Conservation (phyloP, 2,113 vertebrate species). For the Odocoileus hemionus region DNA sequence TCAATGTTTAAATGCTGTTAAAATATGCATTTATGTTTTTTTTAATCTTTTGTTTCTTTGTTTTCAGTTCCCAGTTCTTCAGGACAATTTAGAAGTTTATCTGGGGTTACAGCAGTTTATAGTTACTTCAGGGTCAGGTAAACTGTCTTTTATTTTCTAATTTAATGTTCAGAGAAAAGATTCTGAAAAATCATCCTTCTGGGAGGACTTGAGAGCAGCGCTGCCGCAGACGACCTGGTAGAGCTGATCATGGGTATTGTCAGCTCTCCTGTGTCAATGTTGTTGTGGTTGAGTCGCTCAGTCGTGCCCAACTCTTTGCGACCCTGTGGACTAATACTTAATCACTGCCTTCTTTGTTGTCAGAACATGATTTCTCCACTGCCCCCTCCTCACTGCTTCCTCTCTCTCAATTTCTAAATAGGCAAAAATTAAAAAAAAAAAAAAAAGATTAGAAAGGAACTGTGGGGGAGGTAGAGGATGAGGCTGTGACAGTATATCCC, state of each 20-base stretch:
- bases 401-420: neutral
- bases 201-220: neutral
- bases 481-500: neutral
- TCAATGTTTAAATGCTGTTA: constrained; percentile 40
- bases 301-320: too few species aligned
- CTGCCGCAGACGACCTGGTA: too few species aligned
- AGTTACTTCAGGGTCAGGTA: constrained; percentile 92
- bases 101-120: constrained; percentile 96
- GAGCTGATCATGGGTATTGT: too few species aligned
- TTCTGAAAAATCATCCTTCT: neutral
- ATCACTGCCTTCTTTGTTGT: neutral
- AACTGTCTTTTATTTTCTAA: constrained; percentile 66
- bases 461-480: neutral
- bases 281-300: too few species aligned
- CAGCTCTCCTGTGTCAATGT: too few species aligned
- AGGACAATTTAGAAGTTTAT: constrained; percentile 97
- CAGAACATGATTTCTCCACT: neutral
- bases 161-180: constrained; percentile 15
- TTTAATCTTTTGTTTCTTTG: constrained; percentile 56
- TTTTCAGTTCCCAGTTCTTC: constrained; percentile 93
- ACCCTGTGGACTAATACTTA: neutral
- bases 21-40: neutral
- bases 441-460: neutral
- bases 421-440: neutral
- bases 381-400: too few species aligned